Evolutionary conservation across 2,797 vertebrate genomes (phyloP), one percentile per base, ranked within the genome.

Genomic region (Parauchenoglanis ngamensis): DNA sequence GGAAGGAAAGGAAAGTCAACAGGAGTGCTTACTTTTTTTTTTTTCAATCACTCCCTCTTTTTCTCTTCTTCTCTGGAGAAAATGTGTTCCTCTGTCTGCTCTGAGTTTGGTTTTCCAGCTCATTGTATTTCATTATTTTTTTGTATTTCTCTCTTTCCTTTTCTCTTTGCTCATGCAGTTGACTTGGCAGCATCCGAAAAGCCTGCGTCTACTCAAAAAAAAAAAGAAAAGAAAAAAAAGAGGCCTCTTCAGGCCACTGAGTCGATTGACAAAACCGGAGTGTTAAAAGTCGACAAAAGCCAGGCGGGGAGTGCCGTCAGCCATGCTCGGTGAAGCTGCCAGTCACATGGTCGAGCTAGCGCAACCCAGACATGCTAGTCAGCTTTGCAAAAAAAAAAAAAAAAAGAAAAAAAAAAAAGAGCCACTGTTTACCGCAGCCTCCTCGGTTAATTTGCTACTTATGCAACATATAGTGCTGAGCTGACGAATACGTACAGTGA

Each of bases 171-270:
- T 93, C 90, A 89, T 91, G 93, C 93, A 93, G 92, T 92, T 94
- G 91, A 93, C 94, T 95, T 96, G 96, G 93, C 95, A 96, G 95
- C 92, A 89, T 93, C 93, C 92, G 95, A 94, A 95, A 95, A 91
- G 92, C 88, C 88, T 87, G 83, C 23, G 77, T 90, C 85, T 82
- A 90, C 94, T 93, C 93, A 95, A 96, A 93, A 92, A 93, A 84
- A 49, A n/a, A 28, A 28, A 11, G 15, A 95, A 96, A 92, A 93
- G 92, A 93, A 54, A 52, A 79, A 73, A 94, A 92, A 93, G 94
- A 94, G 92, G 91, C 92, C 94, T 94, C 94, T 95, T 94, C 94
- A 94, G 93, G 92, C 95, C 94, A 95, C 93, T 94, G 94, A 95
- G 92, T 95, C 94, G 92, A 95, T 95, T 95, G 94, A 96, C 93